A percentile compares a stretch with the other conserved stretches of the same genome.
Conservation (phyloP, 2,888 invertebrate species). For the Watsonalla binaria region DNA sequence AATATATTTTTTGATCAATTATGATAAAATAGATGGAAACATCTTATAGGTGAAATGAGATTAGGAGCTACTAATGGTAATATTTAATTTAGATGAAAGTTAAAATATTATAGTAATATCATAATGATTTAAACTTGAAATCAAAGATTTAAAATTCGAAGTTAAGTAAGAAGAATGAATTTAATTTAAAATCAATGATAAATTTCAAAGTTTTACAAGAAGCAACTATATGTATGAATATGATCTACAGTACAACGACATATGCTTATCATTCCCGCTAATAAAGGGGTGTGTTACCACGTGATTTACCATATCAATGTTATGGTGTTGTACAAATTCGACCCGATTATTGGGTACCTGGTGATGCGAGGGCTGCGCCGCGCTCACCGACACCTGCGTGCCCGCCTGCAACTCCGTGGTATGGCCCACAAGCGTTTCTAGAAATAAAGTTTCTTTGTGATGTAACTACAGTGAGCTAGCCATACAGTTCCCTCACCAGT, state of each 20-base stretch:
- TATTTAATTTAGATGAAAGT: no score
- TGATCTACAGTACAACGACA: slow-evolving; percentile 47
- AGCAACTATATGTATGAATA: slow-evolving; percentile 3
- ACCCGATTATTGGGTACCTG: slow-evolving; percentile 78
- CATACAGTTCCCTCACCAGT: no score
- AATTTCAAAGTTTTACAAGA: neutral
- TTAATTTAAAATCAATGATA: no score
- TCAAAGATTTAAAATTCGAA: no score
- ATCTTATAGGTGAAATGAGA: no score
- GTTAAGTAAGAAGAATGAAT: no score
- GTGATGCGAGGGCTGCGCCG: slow-evolving; percentile 60
- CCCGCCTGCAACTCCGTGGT: slow-evolving; percentile 60
- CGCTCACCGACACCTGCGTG: slow-evolving; percentile 57
- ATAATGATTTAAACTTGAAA: no score
- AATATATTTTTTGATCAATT: no score
- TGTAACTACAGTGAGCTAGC: no score
- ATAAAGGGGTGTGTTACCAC: slow-evolving; percentile 60
- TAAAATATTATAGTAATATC: no score
- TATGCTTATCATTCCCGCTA: slow-evolving; percentile 61
- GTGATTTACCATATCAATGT: slow-evolving; percentile 76
- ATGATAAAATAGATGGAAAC: no score
- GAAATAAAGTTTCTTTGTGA: slow-evolving; percentile 13
- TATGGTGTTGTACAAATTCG: slow-evolving; percentile 78
- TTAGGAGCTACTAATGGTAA: no score
- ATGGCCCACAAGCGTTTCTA: slow-evolving; percentile 70